phyloP scores from a whole-genome alignment of 2,113 vertebrate species.

The Upupa epops region DNA sequence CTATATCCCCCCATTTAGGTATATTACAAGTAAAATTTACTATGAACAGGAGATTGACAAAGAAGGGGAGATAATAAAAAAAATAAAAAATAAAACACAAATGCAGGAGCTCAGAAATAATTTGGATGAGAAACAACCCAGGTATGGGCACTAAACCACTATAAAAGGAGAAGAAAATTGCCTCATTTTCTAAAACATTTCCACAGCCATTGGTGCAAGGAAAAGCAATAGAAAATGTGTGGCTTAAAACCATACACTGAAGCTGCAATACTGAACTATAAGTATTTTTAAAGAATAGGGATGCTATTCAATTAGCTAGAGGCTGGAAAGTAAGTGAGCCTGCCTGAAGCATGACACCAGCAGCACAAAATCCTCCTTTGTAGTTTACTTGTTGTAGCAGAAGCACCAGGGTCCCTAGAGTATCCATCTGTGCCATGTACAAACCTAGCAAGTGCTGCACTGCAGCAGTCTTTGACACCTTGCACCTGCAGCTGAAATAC shows the following conservation, averaged over 20 bases:
- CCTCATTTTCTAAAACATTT: background rate
- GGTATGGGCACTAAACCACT: background rate
- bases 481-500: background rate
- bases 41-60: background rate
- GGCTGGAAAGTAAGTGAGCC: background rate
- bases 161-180: background rate
- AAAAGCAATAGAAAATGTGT: background rate
- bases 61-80: background rate
- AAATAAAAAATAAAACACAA: background rate
- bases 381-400: slow-evolving; percentile 2
- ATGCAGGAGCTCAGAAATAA: background rate
- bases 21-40: background rate
- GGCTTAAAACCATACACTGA: background rate
- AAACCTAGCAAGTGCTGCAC: background rate
- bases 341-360: background rate
- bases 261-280: background rate
- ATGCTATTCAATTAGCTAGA: background rate
- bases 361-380: background rate
- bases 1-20: background rate
- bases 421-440: rapidly evolving
- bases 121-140: background rate
- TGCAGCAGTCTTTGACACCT: slow-evolving; percentile 4
- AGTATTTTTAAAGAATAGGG: background rate
- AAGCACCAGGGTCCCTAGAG: background rate
- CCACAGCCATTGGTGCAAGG: background rate